Conservation (phyloP, 2,888 invertebrate genomes). For the Heliconius hortense region DNA sequence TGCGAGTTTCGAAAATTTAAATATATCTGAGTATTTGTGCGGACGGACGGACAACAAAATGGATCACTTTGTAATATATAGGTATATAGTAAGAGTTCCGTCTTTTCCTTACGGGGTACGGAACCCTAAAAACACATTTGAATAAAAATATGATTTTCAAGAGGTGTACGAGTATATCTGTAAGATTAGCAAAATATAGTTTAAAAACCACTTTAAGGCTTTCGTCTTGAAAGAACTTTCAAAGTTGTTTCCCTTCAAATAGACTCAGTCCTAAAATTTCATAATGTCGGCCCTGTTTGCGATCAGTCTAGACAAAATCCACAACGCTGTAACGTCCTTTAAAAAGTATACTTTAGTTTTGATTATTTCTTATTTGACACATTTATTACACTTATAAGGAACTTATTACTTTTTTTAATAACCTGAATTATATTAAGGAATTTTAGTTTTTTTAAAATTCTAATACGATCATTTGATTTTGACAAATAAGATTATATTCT, state of each 20-base stretch:
- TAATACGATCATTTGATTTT: not conserved
- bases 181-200: slow-evolving; percentile 2
- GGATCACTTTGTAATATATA: too few species aligned
- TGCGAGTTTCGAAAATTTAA: too few species aligned
- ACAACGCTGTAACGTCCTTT: slow-evolving; percentile 5
- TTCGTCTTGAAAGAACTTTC: slow-evolving; percentile 11
- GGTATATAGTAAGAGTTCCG: too few species aligned
- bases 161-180: not conserved
- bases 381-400: not conserved
- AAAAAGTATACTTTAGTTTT: not conserved
- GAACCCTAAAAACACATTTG: too few species aligned
- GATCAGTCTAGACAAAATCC: slow-evolving; percentile 25
- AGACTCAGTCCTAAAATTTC: slow-evolving; percentile 18
- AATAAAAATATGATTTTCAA: not conserved
- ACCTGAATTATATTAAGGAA: not conserved
- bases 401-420: not conserved
- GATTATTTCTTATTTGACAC: not conserved
- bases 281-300: slow-evolving; percentile 23
- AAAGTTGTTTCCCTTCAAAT: slow-evolving; percentile 19
- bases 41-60: too few species aligned
- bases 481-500: not conserved
- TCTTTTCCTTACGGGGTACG: too few species aligned
- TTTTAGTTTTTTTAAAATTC: not conserved
- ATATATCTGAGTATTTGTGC: too few species aligned
- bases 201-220: not conserved